These are phyloP conservation scores for Andrena trimmerana DNA, from an alignment of 2,888 invertebrate species.

Conservation along the genomic window DNA sequence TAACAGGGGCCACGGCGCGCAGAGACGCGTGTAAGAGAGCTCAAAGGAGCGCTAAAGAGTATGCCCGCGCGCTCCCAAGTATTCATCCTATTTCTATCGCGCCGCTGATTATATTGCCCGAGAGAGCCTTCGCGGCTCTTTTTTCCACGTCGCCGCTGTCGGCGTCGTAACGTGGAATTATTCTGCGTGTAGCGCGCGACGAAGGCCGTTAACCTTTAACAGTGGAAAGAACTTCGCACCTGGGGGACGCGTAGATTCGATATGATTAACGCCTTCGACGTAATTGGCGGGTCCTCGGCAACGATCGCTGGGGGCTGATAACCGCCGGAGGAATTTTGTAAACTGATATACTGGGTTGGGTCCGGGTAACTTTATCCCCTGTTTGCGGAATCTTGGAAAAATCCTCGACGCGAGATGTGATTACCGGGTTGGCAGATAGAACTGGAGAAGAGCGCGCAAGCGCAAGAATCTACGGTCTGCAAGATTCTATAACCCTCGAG, in stretches of 20 bases:
- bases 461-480: no score
- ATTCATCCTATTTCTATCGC: constrained; percentile 70
- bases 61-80: constrained; percentile 46
- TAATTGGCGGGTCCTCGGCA: constrained; percentile 38
- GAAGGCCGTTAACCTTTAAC: constrained; percentile 61
- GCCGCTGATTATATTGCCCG: constrained; percentile 52
- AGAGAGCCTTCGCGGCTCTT: constrained; percentile 37
- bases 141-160: constrained; percentile 21
- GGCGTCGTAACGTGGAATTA: constrained; percentile 65
- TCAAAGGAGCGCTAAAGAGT: constrained; percentile 54
- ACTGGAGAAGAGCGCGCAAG: no score
- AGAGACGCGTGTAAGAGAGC: constrained; percentile 58
- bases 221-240: constrained; percentile 26
- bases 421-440: no score
- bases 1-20: constrained; percentile 59
- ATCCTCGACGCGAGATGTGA: no score
- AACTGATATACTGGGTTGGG: neutral
- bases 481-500: no score
- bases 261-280: constrained; percentile 53
- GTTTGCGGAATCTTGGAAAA: no score
- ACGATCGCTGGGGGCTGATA: constrained; percentile 25
- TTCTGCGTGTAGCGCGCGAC: constrained; percentile 57
- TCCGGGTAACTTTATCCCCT: no score
- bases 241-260: constrained; percentile 33
- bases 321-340: neutral